Conservation (phyloP, 2,797 vertebrate genomes). For the Sitta carolinensis region DNA sequence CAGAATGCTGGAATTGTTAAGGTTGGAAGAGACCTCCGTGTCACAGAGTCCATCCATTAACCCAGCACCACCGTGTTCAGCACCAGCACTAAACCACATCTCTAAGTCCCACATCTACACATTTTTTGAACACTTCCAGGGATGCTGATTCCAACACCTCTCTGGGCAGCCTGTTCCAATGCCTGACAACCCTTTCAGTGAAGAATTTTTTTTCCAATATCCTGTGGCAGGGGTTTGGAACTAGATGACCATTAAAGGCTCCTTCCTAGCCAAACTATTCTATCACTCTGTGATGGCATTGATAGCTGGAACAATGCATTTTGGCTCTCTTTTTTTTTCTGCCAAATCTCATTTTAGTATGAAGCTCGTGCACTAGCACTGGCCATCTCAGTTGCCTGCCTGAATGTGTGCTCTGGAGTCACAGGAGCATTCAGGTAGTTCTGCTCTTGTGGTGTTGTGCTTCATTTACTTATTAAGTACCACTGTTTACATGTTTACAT, state of each 20-base stretch:
- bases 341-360: background rate
- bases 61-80: rapidly evolving
- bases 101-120: background rate
- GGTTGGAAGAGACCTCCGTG: background rate
- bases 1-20: background rate
- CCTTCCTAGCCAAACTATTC: background rate
- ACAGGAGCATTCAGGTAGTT: background rate
- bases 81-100: background rate
- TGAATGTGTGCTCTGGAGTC: background rate
- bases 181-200: background rate
- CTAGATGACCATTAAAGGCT: background rate
- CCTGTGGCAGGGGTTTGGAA: background rate
- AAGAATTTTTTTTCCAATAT: background rate
- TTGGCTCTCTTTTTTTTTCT: background rate
- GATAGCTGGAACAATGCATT: background rate
- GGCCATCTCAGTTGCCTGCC: background rate
- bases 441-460: background rate
- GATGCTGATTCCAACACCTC: background rate
- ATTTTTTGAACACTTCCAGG: background rate
- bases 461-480: background rate
- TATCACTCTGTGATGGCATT: background rate
- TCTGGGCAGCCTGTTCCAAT: background rate
- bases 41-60: background rate
- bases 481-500: background rate
- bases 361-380: background rate